Evolutionary conservation across 2,888 invertebrate species (phyloP), one percentile per base, ranked within the genome.

Genomic region (Drosophila putrida): DNA sequence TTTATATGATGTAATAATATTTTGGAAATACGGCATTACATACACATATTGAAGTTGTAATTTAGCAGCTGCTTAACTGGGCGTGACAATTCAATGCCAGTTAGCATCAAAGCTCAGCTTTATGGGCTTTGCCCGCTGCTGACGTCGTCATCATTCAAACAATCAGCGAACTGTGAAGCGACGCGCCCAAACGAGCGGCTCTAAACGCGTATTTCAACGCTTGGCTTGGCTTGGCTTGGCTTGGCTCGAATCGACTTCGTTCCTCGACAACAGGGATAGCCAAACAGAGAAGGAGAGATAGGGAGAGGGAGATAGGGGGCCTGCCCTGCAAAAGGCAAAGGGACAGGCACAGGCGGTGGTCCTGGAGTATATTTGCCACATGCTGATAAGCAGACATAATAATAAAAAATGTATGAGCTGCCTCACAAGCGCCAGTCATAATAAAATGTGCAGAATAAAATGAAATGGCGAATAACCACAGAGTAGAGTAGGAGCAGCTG

Each of bases 401-500:
- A 87, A 84, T 84, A 84, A 84, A 84, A 84, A 84, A 84, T 84
- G 83, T 84, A 84, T 84, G 83, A 82, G 82, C 76, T 76, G 84
- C 76, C 54, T 70, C 63, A 65, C 66, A 84, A 83, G 75, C 84
- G 80, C 70, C 72, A 80, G 82, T 80, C 87, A 87, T 84, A 84
- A 87, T 84, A 84, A 84, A 84, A 84, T 87, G 82, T 84, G 83
- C 80, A 87, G 84, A 87, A 84, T 84, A 84, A 84, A 84, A 84
- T 74, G 82, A 82, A 87, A 87, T 82, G 87, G 85, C 81, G 71
- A 77, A 79, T 74, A 81, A 74, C 82, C 86, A 64, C 81, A 79
- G 75, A 63, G 11, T 36, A 47, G 54, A 39, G 49, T 25, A 46
- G 35, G 41, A 54, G 49, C 51, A 63, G 54, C 11, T 43, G 25